Evolutionary conservation across 2,888 invertebrate species (phyloP).

Genomic region (Hipparchia sbordonii): DNA sequence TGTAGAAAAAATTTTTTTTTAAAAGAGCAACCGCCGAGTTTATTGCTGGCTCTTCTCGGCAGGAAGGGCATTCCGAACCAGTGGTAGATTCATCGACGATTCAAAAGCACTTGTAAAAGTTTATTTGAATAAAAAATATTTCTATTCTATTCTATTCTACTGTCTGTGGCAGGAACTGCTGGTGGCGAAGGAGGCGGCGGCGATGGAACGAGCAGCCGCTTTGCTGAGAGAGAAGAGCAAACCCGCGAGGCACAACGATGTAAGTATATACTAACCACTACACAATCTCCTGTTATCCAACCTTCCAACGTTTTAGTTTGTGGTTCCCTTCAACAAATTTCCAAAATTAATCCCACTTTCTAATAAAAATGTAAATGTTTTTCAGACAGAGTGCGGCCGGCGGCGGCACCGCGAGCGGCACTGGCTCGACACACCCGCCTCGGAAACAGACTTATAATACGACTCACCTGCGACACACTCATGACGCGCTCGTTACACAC

Average conservation of each 20-base stretch:
- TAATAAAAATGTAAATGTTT: not conserved
- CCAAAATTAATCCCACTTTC: too few species aligned
- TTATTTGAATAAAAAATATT: too few species aligned
- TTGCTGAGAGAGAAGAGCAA: conserved; percentile 31
- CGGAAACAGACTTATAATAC: conserved; percentile 54
- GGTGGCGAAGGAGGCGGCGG: conserved; percentile 51
- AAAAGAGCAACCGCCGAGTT: too few species aligned
- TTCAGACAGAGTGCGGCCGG: conserved; percentile 45
- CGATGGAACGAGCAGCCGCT: conserved; percentile 44
- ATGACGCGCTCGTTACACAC: not conserved
- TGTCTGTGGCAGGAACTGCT: conserved; percentile 51
- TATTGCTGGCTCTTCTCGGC: too few species aligned
- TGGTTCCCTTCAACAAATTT: too few species aligned
- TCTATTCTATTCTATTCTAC: too few species aligned
- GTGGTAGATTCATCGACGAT: too few species aligned
- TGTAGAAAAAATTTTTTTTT: too few species aligned
- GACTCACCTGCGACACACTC: not conserved
- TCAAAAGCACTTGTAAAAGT: too few species aligned
- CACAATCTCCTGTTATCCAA: not conserved
- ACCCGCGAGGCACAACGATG: conserved; percentile 15
- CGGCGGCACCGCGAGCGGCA: conserved; percentile 51
- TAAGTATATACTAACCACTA: not conserved
- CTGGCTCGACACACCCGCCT: conserved; percentile 58
- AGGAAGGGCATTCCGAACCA: too few species aligned
- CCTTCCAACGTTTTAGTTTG: too few species aligned